Base-by-base conservation (phyloP, 2,113 vertebrate species). In the Leptobrachium leishanense region DNA sequence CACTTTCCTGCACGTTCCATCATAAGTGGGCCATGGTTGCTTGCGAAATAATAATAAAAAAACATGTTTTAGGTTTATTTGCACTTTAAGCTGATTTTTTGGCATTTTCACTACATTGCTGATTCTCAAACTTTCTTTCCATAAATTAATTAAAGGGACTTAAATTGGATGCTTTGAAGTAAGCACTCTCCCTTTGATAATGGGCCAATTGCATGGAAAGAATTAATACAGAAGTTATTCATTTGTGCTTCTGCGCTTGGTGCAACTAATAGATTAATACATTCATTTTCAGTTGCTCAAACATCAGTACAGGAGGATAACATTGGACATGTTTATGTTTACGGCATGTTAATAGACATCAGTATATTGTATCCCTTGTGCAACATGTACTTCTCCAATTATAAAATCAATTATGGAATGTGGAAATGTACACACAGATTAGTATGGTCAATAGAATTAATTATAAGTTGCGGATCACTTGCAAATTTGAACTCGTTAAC, bases 151-250 rank as follows among this genome's bases (percentile, higher is more conserved):
- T 68, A 76, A 57, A 55, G 66, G 31, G 75, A 42, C 67, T 57
- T 13, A 68, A 68, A 68, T 59, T 43, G 53, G 41, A 76, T 68
- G 40, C 65, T 76, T 76, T 76, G 75, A 76, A 68, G 75, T 76
- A 43, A 76, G 50, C 53, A 76, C 75, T 76, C n/a, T 68, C 66
- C 75, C 65, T 76, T 76, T 76, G 75, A 76, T 65, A 68, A 42
- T 44, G 75, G 54, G 75, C 75, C 75, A 76, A 53, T 68, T 50
- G 75, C 75, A 76, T 76, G 65, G 75, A 68, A 68, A 76, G 9
- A 76, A 76, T 76, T 68, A 68, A 76, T 76, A 43, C 65, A 68
- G 75, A 76, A 76, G 40, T 43, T 55, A 66, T 39, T 76, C 53
- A 69, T 57, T 76, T 76, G 53, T 76, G 65, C 67, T 68, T 53